Conservation (phyloP, 2,113 vertebrate genomes). For the Calidris pygmaea region DNA sequence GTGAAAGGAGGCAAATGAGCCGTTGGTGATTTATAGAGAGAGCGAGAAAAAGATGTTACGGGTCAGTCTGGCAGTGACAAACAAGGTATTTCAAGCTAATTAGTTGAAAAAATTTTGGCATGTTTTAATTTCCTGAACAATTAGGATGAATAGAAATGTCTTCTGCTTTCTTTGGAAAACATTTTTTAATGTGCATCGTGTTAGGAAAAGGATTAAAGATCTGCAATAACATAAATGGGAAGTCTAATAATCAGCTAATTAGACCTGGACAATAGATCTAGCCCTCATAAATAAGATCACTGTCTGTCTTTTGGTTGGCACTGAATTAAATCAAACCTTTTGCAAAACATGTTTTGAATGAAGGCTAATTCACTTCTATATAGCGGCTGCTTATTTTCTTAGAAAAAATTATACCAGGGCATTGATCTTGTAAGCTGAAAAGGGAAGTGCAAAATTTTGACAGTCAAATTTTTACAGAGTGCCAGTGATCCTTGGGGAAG, state of each 20-base stretch:
- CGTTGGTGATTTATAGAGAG: not conserved
- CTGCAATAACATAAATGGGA: slow-evolving; percentile 37
- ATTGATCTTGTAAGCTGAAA: not conserved
- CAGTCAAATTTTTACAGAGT: not conserved
- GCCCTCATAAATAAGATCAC: not conserved
- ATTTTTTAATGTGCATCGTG: not conserved
- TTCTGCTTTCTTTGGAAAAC: slow-evolving; percentile 34
- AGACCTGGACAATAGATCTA: slow-evolving; percentile 1
- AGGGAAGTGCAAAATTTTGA: not conserved
- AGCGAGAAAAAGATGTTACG: not conserved
- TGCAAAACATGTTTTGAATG: slow-evolving; percentile 37
- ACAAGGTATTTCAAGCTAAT: slow-evolving; percentile 23
- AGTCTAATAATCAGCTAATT: slow-evolving; percentile 32
- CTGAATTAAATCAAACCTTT: not conserved
- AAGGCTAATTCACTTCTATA: not conserved
- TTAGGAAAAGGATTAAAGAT: not conserved
- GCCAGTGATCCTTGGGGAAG: not conserved
- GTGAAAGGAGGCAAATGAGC: slow-evolving; percentile 15
- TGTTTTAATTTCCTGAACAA: slow-evolving; percentile 37
- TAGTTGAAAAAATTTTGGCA: not conserved
- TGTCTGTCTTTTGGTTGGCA: not conserved
- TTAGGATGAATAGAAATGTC: not conserved
- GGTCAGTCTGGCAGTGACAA: not conserved
- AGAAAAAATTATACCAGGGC: not conserved
- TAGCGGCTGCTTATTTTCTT: not conserved